Evolutionary conservation across 2,797 vertebrate species (phyloP).

Genomic region (Mormyrops attenuatus): DNA sequence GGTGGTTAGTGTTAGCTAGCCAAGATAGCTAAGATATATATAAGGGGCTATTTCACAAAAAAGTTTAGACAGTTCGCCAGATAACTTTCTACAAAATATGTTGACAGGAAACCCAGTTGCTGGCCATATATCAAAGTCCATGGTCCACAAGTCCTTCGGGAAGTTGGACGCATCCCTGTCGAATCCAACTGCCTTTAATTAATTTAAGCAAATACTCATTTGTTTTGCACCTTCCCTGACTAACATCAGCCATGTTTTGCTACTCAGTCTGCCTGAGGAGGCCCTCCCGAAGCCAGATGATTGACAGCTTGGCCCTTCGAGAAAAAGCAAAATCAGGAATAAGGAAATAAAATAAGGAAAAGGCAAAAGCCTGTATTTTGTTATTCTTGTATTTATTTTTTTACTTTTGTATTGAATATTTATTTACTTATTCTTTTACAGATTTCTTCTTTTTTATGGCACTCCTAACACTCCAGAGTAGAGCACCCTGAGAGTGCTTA

Average conservation of each 20-base stretch:
- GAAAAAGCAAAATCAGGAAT: neutral
- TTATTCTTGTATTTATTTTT: neutral
- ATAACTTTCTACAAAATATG: too few relatives aligned
- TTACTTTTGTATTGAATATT: neutral
- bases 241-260: neutral
- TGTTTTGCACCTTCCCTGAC: neutral
- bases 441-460: neutral
- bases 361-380: neutral
- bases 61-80: neutral
- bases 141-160: neutral
- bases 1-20: neutral
- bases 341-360: neutral
- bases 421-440: neutral
- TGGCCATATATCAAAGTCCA: neutral
- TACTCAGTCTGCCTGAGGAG: neutral
- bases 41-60: neutral
- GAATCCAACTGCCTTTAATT: neutral
- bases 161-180: neutral
- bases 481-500: neutral
- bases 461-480: neutral
- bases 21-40: neutral
- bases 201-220: neutral
- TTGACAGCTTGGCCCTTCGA: neutral
- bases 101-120: neutral
- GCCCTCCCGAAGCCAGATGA: neutral